Base-by-base conservation (phyloP, 92 coral and sea anemone species). In the Phenganax marumi region DNA sequence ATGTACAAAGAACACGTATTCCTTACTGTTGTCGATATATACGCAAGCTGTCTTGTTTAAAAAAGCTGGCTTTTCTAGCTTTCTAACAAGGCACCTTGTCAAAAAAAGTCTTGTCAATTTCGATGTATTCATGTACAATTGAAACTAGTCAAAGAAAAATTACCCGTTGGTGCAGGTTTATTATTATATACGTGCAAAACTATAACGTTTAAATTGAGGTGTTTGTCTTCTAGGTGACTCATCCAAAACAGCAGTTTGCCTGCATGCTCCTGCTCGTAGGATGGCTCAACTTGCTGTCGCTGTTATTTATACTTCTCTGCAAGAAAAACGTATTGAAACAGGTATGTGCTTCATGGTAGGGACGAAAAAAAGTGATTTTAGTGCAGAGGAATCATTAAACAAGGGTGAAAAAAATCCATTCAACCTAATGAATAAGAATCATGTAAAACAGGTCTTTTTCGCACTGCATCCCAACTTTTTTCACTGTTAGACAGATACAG, bases 251-350 rank as follows among this genome's bases (percentile, higher is more conserved):
- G 56, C 81, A 14, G 39, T 77, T 57, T 77, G 52, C 43, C 81
- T 77, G 22, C 81, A 77, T 60, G 69, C 81, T 12, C 81, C 81
- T 3, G 81, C 81, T 77, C 81, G 81, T 18, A 60, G 70, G 11
- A 77, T 77, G 81, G 81, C 81, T 10, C 81, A 77, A 77, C 43
- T 77, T 52, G 66, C 81, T 1, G 81, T 77, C 3, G 81, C 69
- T 14, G 23, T 77, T 9, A 77, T 77, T 12, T 56, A 77, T 25
- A 77, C 55, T 18, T 77, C 81, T 10, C 46, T 77, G 12, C 13
- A 5, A 3, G 81, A 77, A 0, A 54, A 77, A 48, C 17, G 22
- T 0, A 77, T 77, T 14, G 81, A 77, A 43, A 26, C 43, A 77
- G 81, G 81, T 16, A 33, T 33, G 43, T 33, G 4, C 43, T 33